Conservation (phyloP, 2,113 vertebrate genomes). For the Ciconia maguari region DNA sequence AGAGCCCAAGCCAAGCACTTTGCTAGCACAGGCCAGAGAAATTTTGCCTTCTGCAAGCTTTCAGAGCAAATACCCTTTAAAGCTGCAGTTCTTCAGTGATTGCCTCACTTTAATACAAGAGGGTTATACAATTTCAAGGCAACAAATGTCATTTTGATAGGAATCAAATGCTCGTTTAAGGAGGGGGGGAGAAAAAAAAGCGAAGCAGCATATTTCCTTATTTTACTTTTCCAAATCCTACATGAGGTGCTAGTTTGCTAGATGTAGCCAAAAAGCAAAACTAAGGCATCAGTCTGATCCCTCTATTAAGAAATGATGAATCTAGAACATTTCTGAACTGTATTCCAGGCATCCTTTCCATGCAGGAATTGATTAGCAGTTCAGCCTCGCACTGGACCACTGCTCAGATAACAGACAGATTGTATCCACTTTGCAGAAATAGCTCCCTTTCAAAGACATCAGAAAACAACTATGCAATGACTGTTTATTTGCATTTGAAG, state of each 20-base stretch:
- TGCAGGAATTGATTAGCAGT: neutral
- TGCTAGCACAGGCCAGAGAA: neutral
- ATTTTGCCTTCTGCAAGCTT: neutral
- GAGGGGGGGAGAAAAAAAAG: neutral
- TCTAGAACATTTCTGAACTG: neutral
- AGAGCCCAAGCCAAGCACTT: neutral
- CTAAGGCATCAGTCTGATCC: neutral
- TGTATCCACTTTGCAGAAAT: neutral
- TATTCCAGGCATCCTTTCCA: neutral
- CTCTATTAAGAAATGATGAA: neutral
- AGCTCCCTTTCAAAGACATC: neutral
- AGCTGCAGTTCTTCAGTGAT: neutral
- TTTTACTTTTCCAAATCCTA: neutral
- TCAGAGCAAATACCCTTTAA: neutral
- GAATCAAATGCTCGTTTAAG: conserved; percentile 11
- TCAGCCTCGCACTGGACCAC: neutral
- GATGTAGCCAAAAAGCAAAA: neutral
- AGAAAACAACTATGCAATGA: neutral
- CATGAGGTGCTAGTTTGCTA: neutral
- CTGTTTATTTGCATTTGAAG: neutral
- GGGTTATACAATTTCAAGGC: neutral
- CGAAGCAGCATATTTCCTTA: neutral
- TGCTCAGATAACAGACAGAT: neutral
- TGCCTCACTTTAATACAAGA: neutral
- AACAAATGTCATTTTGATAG: conserved; percentile 2